These are phyloP conservation scores for Agonopterix heracliana DNA, from an alignment of 2,888 invertebrate genomes.

Conservation along the genomic window DNA sequence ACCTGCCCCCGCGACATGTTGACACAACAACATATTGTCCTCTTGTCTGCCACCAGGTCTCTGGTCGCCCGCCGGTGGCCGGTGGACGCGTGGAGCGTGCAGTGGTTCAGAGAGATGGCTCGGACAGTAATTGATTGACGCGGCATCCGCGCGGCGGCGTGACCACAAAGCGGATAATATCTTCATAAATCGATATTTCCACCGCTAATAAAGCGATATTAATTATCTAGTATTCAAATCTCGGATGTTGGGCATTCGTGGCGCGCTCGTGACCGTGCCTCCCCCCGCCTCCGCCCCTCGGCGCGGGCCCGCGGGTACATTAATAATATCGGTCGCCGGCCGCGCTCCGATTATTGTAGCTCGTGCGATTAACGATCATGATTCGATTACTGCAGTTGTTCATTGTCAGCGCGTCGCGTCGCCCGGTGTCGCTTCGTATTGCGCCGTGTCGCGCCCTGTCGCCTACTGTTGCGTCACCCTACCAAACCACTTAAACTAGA, in stretches of 20 bases:
- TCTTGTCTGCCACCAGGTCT: not conserved
- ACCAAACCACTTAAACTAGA: too few species aligned
- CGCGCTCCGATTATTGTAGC: slow-evolving; percentile 20
- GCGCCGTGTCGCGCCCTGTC: not conserved
- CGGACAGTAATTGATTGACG: slow-evolving; percentile 14
- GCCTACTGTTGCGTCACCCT: not conserved
- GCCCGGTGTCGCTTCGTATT: not conserved
- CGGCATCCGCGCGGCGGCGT: slow-evolving; percentile 28
- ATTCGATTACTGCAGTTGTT: slow-evolving; percentile 28
- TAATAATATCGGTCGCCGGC: slow-evolving; percentile 26
- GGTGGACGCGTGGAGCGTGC: not conserved
- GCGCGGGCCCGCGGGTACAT: slow-evolving; percentile 12
- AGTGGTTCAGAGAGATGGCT: not conserved
- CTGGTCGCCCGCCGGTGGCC: not conserved
- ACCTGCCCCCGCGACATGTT: not conserved
- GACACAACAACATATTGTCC: not conserved
- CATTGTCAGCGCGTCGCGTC: slow-evolving; percentile 18
- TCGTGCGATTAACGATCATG: slow-evolving; percentile 44
- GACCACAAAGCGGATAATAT: slow-evolving; percentile 62
- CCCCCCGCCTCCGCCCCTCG: slow-evolving; percentile 23
- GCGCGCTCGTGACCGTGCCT: slow-evolving; percentile 49
- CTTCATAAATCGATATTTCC: slow-evolving; percentile 69
- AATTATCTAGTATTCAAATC: slow-evolving; percentile 76
- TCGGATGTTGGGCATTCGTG: slow-evolving; percentile 55
- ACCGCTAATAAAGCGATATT: slow-evolving; percentile 73